These are phyloP conservation scores for Lynx canadensis DNA, from an alignment of 2,113 vertebrate species.

Conservation along the genomic window DNA sequence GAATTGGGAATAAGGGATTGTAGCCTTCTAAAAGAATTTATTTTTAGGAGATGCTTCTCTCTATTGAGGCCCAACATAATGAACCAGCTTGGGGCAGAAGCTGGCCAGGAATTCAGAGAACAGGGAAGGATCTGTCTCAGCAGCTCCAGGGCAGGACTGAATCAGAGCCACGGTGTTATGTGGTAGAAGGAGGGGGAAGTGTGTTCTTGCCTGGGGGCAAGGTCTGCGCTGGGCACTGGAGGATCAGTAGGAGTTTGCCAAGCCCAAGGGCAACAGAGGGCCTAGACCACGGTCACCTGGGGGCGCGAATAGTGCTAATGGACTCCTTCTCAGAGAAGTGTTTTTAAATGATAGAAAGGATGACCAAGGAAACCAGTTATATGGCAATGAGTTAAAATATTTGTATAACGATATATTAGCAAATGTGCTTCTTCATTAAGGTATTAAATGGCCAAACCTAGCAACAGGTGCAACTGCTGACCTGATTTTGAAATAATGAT, in stretches of 20 bases:
- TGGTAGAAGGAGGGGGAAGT: not conserved
- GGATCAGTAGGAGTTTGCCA: not conserved
- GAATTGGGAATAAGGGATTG: not conserved
- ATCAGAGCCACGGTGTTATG: not conserved
- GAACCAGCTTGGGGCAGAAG: not conserved
- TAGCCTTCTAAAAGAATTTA: slow-evolving; percentile 36
- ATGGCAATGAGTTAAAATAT: not conserved
- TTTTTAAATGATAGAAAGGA: not conserved
- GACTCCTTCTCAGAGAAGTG: not conserved
- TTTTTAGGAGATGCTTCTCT: slow-evolving; percentile 28
- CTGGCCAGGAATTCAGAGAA: not conserved
- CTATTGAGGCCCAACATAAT: not conserved
- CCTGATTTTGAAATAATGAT: not conserved
- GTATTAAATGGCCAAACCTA: not conserved
- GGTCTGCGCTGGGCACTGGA: not conserved
- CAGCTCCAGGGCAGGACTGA: not conserved
- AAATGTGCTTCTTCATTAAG: slow-evolving; percentile 7
- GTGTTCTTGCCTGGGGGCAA: not conserved
- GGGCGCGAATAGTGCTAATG: not conserved
- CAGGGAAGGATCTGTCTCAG: not conserved
- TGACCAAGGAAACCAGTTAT: not conserved
- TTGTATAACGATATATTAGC: slow-evolving; percentile 25
- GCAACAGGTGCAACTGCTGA: not conserved
- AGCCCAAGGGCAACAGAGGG: not conserved
- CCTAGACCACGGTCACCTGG: not conserved